Evolutionary conservation across 1,140 invertebrate species (phyloP).

Genomic region (Eulimnadia texana): DNA sequence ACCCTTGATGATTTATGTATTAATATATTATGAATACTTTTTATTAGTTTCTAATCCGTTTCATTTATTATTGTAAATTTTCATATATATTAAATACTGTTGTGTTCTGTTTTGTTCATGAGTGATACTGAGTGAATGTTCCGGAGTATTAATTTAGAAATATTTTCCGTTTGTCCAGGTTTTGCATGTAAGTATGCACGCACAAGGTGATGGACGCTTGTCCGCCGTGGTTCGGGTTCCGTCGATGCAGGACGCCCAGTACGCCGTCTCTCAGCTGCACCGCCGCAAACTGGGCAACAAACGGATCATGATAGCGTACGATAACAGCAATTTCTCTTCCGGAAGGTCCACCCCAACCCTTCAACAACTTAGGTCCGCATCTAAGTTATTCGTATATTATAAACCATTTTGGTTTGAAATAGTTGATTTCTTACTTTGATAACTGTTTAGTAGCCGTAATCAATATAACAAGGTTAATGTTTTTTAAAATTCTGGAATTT

Average conservation of each 20-base stretch:
- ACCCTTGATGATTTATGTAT: too few species aligned
- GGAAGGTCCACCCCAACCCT: slow-evolving; percentile 34
- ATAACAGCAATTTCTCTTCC: slow-evolving; percentile 29
- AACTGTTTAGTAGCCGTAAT: not conserved
- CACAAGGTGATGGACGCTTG: slow-evolving; percentile 50
- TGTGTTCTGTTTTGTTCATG: too few species aligned
- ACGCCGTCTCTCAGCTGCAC: slow-evolving; percentile 67
- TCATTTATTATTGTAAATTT: too few species aligned
- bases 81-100: too few species aligned
- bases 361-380: slow-evolving; percentile 41
- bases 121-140: too few species aligned
- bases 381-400: too few species aligned
- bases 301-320: slow-evolving; percentile 61
- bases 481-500: slow-evolving; percentile 19
- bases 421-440: not conserved
- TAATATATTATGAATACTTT: too few species aligned
- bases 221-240: slow-evolving; percentile 50
- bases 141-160: too few species aligned
- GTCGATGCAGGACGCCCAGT: slow-evolving; percentile 53
- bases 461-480: slow-evolving; percentile 15
- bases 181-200: slow-evolving; percentile 44
- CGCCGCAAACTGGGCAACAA: slow-evolving; percentile 67
- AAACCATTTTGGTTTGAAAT: too few species aligned
- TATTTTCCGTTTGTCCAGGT: too few species aligned
- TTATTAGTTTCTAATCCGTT: too few species aligned